Base-by-base conservation (phyloP, 2,113 vertebrate genomes). In the Lophius piscatorius region DNA sequence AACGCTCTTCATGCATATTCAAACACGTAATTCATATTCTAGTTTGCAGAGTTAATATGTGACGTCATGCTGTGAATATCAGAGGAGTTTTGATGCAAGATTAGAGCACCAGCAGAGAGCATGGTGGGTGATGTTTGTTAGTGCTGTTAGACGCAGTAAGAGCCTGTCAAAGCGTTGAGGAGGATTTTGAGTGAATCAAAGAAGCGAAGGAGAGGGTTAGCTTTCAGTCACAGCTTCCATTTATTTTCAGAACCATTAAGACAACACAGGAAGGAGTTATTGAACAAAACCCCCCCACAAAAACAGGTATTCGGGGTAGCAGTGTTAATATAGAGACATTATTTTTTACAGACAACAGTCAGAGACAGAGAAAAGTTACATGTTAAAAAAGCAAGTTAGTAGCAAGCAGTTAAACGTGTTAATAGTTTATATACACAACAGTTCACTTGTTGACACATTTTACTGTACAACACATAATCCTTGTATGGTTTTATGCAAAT, bases 201-300 rank as follows among this genome's bases (percentile, higher is more conserved):
- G 51, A 80, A 57, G 63, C 60, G 68, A 55, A 67, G 60, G 35
- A 38, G 79, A 56, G 63, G 62, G 81, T 87, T 72, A 88, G 64
- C 6, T 39, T 90, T 85, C 20, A 81, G 76, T 78, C 71, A 87
- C 51, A 60, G 66, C 13, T 73, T 87, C 69, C 31, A 47, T 90
- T 91, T 89, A 88, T 90, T 91, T 80, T 89, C 79, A 80, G 83
- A 87, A n/a, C 89, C 80, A 83, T 90, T 83, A 81, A 81, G 79
- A 59, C 83, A 81, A 88, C 71, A 89, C 69, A 60, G 60, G 26
- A 62, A 75, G 73, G 74, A 85, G 80, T 64, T 85, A 86, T 84
- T 48, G 69, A 78, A 63, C 49, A 61, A 63, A 48, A 75, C 38
- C 47, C 75, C 76, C 71, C 64, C 45, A 77, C 52, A 81, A n/a